phyloP scores from a whole-genome alignment of 2,888 invertebrate genomes.

The Andrena bucephala region DNA sequence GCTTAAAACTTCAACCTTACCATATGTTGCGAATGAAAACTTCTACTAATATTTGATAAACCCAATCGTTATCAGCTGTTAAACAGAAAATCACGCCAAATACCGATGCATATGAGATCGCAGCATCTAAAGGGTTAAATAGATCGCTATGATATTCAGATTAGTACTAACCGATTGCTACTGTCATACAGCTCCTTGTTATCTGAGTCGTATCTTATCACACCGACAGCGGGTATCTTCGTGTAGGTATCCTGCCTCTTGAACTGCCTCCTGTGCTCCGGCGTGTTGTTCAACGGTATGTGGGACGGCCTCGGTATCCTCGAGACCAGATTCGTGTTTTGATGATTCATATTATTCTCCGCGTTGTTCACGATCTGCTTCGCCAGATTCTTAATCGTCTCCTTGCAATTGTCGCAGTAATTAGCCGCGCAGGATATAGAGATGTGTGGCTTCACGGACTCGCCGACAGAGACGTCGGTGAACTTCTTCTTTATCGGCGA shows the following conservation, averaged over 20 bases:
- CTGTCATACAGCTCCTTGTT: slow-evolving; percentile 80
- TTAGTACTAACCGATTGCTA: slow-evolving; percentile 74
- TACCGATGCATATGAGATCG: background rate
- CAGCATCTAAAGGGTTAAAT: background rate
- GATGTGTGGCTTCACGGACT: slow-evolving; percentile 85
- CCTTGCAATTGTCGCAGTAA: slow-evolving; percentile 88
- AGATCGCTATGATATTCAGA: background rate
- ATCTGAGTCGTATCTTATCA: slow-evolving; percentile 80
- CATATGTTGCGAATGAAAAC: no score
- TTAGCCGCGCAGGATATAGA: slow-evolving; percentile 86
- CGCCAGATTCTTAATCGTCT: slow-evolving; percentile 86
- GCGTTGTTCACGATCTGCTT: slow-evolving; percentile 81
- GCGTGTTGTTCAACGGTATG: slow-evolving; percentile 72
- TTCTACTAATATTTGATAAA: no score
- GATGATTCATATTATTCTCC: slow-evolving; percentile 72
- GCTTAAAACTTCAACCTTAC: no score
- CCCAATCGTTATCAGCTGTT: no score
- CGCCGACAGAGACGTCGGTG: slow-evolving; percentile 86
- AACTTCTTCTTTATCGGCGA: slow-evolving; percentile 84
- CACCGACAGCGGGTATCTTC: slow-evolving; percentile 75
- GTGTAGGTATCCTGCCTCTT: slow-evolving; percentile 84
- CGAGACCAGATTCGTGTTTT: slow-evolving; percentile 74
- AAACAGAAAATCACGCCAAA: no score
- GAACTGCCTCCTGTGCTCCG: slow-evolving; percentile 78
- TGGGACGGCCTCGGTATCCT: slow-evolving; percentile 81